Conservation (phyloP, 37 sponge, comb jelly and placozoan species). For the Beroe ovata region DNA sequence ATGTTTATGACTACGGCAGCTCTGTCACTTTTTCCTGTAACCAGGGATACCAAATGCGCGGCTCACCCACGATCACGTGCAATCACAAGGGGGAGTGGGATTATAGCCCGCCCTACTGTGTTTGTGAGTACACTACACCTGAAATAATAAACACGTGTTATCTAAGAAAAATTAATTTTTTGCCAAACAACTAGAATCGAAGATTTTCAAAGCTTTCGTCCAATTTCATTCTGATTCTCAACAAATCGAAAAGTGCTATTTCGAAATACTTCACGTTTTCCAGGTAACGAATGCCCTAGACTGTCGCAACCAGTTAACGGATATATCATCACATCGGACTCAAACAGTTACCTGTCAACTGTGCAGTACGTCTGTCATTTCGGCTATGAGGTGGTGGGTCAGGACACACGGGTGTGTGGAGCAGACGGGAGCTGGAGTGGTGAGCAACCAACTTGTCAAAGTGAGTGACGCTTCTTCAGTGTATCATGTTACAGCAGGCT, state of each 20-base stretch:
- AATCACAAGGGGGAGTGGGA: constrained; percentile 32
- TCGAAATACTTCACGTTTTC: too few relatives aligned
- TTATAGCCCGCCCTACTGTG: constrained; percentile 22
- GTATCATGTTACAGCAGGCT: too few relatives aligned
- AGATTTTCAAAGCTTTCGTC: too few relatives aligned
- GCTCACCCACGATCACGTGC: not conserved
- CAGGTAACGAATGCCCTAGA: constrained; percentile 40
- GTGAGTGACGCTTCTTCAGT: too few relatives aligned
- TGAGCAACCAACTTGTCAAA: not conserved
- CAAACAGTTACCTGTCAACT: constrained; percentile 6
- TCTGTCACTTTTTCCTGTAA: constrained; percentile 17
- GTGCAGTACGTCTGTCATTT: constrained; percentile 17
- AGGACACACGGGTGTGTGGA: not conserved
- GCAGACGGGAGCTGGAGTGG: constrained; percentile 31
- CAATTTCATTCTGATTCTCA: too few relatives aligned
- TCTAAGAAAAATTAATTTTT: too few relatives aligned
- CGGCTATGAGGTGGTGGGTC: constrained; percentile 54
- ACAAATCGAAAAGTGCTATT: too few relatives aligned
- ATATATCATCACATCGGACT: constrained; percentile 17
- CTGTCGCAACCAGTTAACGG: constrained; percentile 6
- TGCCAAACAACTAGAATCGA: too few relatives aligned
- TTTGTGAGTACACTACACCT: constrained; percentile 11
- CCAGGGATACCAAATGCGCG: constrained; percentile 30
- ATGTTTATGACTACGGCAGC: constrained; percentile 1
- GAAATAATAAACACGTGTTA: too few relatives aligned